Base-by-base conservation (phyloP, 2,797 vertebrate species). In the Gobio occitaniae region DNA sequence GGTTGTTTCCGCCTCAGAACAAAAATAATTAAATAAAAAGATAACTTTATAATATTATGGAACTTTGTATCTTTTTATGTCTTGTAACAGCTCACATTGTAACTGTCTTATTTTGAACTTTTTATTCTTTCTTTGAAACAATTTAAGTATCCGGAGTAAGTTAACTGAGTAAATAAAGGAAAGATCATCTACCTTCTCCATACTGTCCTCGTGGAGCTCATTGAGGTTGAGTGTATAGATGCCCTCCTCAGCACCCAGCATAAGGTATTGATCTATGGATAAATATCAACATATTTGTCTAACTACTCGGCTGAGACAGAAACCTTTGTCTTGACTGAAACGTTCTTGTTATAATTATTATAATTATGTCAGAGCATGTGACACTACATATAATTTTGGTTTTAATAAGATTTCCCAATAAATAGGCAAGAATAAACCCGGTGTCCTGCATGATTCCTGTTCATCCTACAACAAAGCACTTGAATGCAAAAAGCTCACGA, bases 171-270 rank as follows among this genome's bases (percentile, higher is more conserved):
- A 47, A 63, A 65, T 50, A 12, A 10, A 52, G 11, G 29, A 32
- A 65, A 29, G 6, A 29, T 4, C 29, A 54, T 13, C 19, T 65
- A 97, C 97, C 96, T 97, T 97, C 90, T 97, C 97, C 96, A 97
- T 97, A 84, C 96, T 96, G n/a, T 96, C 97, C 93, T 97, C 97
- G 88, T 97, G 97, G 86, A 97, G 94, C 89, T 97, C 96, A 89
- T 97, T 97, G 82, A 97, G 96, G 89, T 97, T 97, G 86, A 97
- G 91, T 0, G 97, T 97, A 90, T 97, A 97, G 92, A 97, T 96
- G 32, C 97, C 97, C 91, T 97, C 97, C 90, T 97, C 97, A 3
- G 97, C 96, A 84, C 97, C 97, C 91, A 97, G 96, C 93, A 97
- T 95, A 88, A 97, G 93, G 90, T 97, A 96, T 21, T 97, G 96